These are phyloP conservation scores for Drosophila nr. medialis DNA, from an alignment of 2,888 invertebrate genomes.

Conservation along the genomic window DNA sequence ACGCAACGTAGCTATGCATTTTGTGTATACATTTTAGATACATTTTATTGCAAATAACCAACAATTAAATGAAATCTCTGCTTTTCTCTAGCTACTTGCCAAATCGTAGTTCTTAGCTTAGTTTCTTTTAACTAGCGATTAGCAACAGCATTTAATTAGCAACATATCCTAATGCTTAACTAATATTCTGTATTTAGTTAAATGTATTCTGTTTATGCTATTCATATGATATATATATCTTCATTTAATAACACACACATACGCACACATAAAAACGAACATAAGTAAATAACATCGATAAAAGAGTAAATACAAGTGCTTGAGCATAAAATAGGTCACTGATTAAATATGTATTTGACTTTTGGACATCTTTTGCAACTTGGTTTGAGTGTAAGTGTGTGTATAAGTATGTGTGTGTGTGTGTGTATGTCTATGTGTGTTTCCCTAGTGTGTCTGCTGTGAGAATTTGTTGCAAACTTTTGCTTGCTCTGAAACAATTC, in stretches of 20 bases:
- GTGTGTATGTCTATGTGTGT: constrained; percentile 6
- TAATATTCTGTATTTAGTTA: constrained; percentile 31
- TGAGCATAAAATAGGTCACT: constrained; percentile 44
- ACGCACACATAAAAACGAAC: background rate
- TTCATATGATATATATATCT: constrained; percentile 41
- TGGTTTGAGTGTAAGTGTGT: background rate
- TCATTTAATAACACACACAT: constrained; percentile 30
- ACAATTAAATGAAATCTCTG: constrained; percentile 9
- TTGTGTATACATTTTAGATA: constrained; percentile 34
- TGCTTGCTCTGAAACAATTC: constrained; percentile 20
- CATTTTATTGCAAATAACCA: constrained; percentile 15
- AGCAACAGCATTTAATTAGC: constrained; percentile 46
- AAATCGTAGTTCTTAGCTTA: constrained; percentile 51
- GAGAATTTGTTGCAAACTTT: constrained; percentile 2
- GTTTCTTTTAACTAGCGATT: constrained; percentile 40
- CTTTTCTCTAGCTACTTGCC: constrained; percentile 34
- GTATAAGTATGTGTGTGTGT: background rate
- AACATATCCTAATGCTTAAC: constrained; percentile 30
- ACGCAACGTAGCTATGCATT: constrained; percentile 46
- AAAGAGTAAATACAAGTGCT: constrained; percentile 29
- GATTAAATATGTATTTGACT: constrained; percentile 43
- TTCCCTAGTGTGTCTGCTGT: constrained; percentile 22
- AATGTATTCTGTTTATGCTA: constrained; percentile 52
- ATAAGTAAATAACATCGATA: constrained; percentile 16
- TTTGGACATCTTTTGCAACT: constrained; percentile 27